Evolutionary conservation across 2,797 vertebrate genomes (phyloP), one percentile per base, ranked within the genome.

Genomic region (Arnoldichthys spilopterus): DNA sequence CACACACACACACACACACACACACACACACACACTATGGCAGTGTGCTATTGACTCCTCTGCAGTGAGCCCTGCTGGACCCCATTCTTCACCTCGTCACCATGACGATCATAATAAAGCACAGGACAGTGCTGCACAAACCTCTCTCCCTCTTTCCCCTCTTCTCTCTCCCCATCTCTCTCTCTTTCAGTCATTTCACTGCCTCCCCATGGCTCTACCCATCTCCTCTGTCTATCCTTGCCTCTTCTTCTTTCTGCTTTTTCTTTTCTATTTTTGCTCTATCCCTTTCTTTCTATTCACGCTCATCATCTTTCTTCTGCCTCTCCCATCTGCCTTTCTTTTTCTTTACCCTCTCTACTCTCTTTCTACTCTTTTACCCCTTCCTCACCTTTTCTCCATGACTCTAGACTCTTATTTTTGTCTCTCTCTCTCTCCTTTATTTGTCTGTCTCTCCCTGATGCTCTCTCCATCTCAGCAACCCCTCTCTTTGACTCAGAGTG

Each of bases 21-120:
- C n/a, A n/a, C n/a, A n/a, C n/a, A n/a, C n/a, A n/a, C n/a, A n/a
- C n/a, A n/a, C n/a, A n/a, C n/a, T n/a, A n/a, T 6, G 18, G 16
- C 3, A 28, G 54, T 61, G 58, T 32, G 58, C 24, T 58, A 45
- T 94, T 94, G 94, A 95, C 94, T 94, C 91, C 67, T 79, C 87
- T 77, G 90, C 91, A 47, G 86, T 91, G 82, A 67, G 91, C 91
- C 93, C 94, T 93, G 84, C 85, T 86, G 91, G 90, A 89, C 92
- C 85, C 84, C 89, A 86, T 90, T 89, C 91, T 92, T 93, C 93
- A 91, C 91, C 83, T 92, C 79, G 89, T 95, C 92, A 92, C 93
- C 93, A 92, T 93, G 93, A 85, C 90, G 83, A 92, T 93, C 85
- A n/a, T 86, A 91, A 94, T 94, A 90, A 93, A 93, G 88, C 93